Conservation (phyloP, 2,888 invertebrate species). For the Tuta absoluta region DNA sequence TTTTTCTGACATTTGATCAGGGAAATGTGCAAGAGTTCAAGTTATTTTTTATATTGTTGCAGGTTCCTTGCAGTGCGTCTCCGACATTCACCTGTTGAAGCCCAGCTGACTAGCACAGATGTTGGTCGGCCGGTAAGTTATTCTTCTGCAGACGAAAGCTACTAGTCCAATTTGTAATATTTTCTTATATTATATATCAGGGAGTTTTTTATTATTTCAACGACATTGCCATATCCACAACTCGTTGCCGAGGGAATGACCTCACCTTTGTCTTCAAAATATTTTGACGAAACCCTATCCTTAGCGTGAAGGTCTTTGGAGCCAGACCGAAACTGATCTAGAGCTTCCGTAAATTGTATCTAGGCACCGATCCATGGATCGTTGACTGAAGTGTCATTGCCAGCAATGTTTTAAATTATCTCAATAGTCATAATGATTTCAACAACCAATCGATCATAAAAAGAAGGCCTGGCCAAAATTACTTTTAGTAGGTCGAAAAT, state of each 20-base stretch:
- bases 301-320: conserved; percentile 27
- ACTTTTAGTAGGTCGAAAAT: neutral
- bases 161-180: neutral
- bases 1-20: no score
- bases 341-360: conserved; percentile 35
- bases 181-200: no score
- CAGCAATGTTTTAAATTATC: conserved; percentile 51
- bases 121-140: conserved; percentile 63
- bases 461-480: neutral
- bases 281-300: conserved; percentile 8
- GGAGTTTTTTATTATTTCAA: no score
- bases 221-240: neutral
- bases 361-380: conserved; percentile 23
- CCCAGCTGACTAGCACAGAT: conserved; percentile 61
- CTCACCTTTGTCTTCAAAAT: neutral
- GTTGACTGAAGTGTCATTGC: conserved; percentile 38
- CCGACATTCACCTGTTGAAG: conserved; percentile 53
- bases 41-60: conserved; percentile 53
- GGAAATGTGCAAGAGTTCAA: no score
- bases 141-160: neutral
- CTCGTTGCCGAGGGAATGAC: neutral
- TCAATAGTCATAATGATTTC: conserved; percentile 51
- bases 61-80: conserved; percentile 62
- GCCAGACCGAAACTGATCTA: conserved; percentile 32
- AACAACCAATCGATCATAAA: neutral